Percentiles rank a stretch among this genome's conserved stretches.
These are phyloP conservation scores for Hetaerina titia DNA, from an alignment of 2,888 invertebrate species.

Conservation along the genomic window DNA sequence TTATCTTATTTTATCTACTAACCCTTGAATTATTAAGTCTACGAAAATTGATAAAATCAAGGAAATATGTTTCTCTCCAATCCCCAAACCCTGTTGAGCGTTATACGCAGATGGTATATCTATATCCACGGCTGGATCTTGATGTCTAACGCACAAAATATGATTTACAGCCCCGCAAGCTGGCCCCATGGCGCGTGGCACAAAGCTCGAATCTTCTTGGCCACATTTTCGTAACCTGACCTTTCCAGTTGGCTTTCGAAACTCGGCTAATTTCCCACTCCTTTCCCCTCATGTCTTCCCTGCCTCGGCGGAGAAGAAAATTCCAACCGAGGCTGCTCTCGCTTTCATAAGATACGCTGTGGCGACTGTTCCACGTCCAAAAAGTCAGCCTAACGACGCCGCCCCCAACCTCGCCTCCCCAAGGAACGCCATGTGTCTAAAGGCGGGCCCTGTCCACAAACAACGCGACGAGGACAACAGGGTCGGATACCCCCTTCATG, in stretches of 20 bases:
- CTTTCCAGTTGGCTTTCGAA: neutral
- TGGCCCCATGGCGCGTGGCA: too few relatives aligned
- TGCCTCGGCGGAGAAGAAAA: too few relatives aligned
- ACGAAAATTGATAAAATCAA: too few relatives aligned
- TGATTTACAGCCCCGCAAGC: too few relatives aligned
- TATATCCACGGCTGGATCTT: too few relatives aligned
- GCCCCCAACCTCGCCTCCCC: neutral
- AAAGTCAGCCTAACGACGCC: neutral
- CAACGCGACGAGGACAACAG: neutral
- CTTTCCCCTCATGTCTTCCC: neutral
- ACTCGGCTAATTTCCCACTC: neutral
- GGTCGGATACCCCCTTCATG: neutral
- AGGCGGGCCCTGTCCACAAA: neutral
- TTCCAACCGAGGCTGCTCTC: neutral
- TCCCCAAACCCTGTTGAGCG: too few relatives aligned
- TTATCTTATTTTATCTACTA: too few relatives aligned
- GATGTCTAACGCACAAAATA: too few relatives aligned
- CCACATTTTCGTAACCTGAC: neutral
- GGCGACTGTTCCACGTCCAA: neutral
- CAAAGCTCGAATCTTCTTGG: too few relatives aligned
- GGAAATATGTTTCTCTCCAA: too few relatives aligned
- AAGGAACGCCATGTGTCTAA: neutral
- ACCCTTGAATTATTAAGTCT: too few relatives aligned
- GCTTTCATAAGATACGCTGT: neutral
- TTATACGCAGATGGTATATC: too few relatives aligned